Conservation (phyloP, 2,888 invertebrate genomes). For the Liposcelis brunnea region DNA sequence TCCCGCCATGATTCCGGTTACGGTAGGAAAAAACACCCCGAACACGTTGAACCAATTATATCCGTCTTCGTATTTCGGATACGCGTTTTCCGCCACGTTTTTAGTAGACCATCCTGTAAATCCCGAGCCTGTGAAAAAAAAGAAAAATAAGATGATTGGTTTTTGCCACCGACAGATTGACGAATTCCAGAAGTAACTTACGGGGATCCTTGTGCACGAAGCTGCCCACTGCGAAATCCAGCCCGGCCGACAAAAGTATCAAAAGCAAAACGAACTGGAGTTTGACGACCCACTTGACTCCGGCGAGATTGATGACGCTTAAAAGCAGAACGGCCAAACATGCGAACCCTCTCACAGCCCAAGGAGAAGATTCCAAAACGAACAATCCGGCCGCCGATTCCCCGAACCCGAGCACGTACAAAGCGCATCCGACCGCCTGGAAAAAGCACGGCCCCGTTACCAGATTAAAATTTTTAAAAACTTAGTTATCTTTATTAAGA, state of each 20-base stretch:
- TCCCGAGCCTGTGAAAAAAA: constrained; percentile 42
- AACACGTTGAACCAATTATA: constrained; percentile 92
- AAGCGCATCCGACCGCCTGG: constrained; percentile 88
- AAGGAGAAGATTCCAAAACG: constrained; percentile 32
- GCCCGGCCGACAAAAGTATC: constrained; percentile 69
- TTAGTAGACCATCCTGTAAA: constrained; percentile 74
- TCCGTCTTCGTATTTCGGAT: constrained; percentile 56
- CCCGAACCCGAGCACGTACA: constrained; percentile 92
- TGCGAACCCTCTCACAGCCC: constrained; percentile 78
- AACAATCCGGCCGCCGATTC: constrained; percentile 82
- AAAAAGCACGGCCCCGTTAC: too few species aligned
- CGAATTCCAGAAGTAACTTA: background rate
- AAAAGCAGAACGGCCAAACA: constrained; percentile 70
- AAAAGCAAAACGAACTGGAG: constrained; percentile 78
- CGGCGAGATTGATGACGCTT: constrained; percentile 83
- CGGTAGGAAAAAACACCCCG: constrained; percentile 94
- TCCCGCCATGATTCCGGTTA: constrained; percentile 90
- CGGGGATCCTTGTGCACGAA: constrained; percentile 48
- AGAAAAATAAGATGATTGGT: background rate
- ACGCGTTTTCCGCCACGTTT: constrained; percentile 65
- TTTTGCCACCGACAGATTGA: constrained; percentile 5
- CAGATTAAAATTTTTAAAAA: too few species aligned
- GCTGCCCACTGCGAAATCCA: constrained; percentile 89
- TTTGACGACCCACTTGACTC: constrained; percentile 96
- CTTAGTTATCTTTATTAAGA: too few species aligned